phyloP scores from a whole-genome alignment of 2,888 invertebrate species.

The Odontocolon sp. region DNA sequence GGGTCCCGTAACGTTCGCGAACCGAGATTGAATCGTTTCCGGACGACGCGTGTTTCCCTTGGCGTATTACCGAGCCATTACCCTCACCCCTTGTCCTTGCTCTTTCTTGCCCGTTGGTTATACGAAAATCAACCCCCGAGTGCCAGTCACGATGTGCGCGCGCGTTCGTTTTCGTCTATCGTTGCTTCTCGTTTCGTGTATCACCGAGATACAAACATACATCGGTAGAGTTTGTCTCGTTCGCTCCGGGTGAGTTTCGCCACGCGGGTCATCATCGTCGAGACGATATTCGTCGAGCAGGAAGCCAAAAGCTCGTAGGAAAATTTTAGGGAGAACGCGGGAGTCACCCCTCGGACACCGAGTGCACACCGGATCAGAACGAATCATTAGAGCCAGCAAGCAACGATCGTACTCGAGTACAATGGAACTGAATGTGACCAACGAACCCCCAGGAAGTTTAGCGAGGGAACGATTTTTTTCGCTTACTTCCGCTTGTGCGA shows the following conservation, averaged over 20 bases:
- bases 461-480: constrained; percentile 71
- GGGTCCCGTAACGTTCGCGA: constrained; percentile 58
- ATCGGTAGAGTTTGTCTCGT: constrained; percentile 1
- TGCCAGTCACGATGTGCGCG: constrained; percentile 47
- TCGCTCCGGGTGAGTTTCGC: constrained; percentile 30
- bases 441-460: constrained; percentile 78
- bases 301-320: constrained; percentile 28
- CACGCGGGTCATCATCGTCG: constrained; percentile 46
- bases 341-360: constrained; percentile 48
- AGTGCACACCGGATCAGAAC: constrained; percentile 76
- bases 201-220: constrained; percentile 49
- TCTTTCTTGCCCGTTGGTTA: constrained; percentile 4
- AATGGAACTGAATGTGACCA: constrained; percentile 50
- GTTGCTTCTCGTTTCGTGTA: constrained; percentile 27
- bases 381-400: constrained; percentile 77
- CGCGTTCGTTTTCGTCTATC: no score
- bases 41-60: constrained; percentile 76
- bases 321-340: constrained; percentile 47
- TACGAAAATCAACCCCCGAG: constrained; percentile 35
- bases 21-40: constrained; percentile 78
- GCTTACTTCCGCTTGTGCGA: constrained; percentile 52
- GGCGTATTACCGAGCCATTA: constrained; percentile 78
- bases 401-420: constrained; percentile 35
- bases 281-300: constrained; percentile 20
- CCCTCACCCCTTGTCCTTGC: constrained; percentile 60